Conservation (phyloP, 1,140 invertebrate genomes). For the Dysdera silvatica region DNA sequence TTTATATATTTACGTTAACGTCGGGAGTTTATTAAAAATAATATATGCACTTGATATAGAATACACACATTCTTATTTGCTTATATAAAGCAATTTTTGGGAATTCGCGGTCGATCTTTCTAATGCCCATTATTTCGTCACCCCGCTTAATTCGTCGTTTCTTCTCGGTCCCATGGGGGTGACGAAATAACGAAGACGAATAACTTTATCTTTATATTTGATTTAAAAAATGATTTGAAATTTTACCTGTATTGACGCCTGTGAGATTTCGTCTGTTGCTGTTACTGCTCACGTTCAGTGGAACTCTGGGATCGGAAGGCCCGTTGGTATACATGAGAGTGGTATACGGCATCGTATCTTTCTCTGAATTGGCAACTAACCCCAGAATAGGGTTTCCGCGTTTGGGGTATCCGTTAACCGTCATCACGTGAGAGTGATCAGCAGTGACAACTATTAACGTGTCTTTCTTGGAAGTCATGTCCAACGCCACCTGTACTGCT, state of each 20-base stretch:
- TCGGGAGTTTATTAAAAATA: too few relatives aligned
- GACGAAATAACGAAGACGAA: too few relatives aligned
- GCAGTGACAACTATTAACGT: conserved; percentile 39
- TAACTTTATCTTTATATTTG: too few relatives aligned
- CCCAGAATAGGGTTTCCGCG: conserved; percentile 37
- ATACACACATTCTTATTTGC: too few relatives aligned
- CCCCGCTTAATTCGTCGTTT: too few relatives aligned
- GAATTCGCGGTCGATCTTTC: too few relatives aligned
- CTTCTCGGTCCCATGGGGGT: too few relatives aligned
- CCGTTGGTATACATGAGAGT: conserved; percentile 36
- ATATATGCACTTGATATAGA: too few relatives aligned
- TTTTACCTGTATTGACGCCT: conserved; percentile 26
- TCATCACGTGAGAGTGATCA: conserved; percentile 40
- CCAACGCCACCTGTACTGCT: conserved; percentile 34
- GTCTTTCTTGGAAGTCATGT: conserved; percentile 36
- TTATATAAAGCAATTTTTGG: too few relatives aligned
- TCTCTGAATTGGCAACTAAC: conserved; percentile 28
- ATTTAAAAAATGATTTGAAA: too few relatives aligned
- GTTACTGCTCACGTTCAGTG: conserved; percentile 5
- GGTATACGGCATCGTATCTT: conserved; percentile 32
- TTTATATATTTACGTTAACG: too few relatives aligned
- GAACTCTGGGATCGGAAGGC: conserved; percentile 28
- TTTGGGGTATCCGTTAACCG: conserved; percentile 37
- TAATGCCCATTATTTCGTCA: too few relatives aligned
- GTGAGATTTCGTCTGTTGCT: conserved; percentile 25